These are phyloP conservation scores for Adela reaumurella DNA, from an alignment of 2,888 invertebrate species.

Conservation along the genomic window DNA sequence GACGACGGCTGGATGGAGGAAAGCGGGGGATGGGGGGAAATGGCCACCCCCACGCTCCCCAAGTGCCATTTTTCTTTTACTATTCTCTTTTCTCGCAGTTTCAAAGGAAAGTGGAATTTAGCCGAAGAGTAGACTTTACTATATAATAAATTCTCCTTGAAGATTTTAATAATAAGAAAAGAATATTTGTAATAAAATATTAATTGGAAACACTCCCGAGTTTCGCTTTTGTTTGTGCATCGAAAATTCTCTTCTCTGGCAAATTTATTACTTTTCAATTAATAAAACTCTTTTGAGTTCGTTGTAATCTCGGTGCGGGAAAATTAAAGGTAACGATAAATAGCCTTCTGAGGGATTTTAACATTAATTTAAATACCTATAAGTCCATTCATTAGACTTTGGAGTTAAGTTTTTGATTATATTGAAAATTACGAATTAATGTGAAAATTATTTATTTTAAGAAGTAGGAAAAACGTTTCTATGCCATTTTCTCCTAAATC, in stretches of 20 bases:
- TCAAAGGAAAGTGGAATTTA: constrained; percentile 41
- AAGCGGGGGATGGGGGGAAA: no score
- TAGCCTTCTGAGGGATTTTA: no score
- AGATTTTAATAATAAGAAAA: not conserved
- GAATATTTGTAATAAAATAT: not conserved
- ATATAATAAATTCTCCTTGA: constrained; percentile 46
- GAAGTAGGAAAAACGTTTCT: no score
- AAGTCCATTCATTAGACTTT: no score
- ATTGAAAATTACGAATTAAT: no score
- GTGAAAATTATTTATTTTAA: no score
- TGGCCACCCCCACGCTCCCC: constrained; percentile 10
- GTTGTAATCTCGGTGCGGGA: not conserved
- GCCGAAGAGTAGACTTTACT: constrained; percentile 26
- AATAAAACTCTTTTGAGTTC: not conserved
- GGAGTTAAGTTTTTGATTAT: no score
- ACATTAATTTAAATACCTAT: no score
- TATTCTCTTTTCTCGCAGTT: constrained; percentile 45
- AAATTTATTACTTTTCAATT: not conserved
- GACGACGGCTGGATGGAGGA: no score
- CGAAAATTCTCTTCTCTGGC: not conserved
- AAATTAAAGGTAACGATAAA: not conserved
- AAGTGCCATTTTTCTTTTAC: constrained; percentile 38
- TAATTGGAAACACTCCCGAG: not conserved
- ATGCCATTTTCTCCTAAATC: no score
- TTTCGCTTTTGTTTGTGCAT: not conserved